Evolutionary conservation across 2,888 invertebrate genomes (phyloP), one percentile per base, ranked within the genome.

Genomic region (Pyrochroa serraticornis): DNA sequence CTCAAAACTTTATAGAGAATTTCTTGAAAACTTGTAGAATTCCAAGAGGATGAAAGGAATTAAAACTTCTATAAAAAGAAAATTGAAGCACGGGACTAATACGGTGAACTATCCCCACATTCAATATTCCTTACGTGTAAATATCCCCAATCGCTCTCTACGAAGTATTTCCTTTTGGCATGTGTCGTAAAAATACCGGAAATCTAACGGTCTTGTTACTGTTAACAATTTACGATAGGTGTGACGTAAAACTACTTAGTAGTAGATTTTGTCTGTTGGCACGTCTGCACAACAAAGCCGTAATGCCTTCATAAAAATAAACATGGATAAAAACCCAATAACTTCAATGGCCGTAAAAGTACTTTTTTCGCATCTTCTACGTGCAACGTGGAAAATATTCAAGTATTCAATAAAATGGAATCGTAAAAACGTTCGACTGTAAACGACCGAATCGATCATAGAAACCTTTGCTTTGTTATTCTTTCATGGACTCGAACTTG

Each of bases 331-430:
- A 35, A 14, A 45, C 35, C 44, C 57, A 51, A 57, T 57, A 57
- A 57, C 35, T 51, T 44, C 30, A 5, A 31, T 31, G 34, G 34
- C 35, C 14, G 41, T 57, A 57, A 57, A 57, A 37, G 52, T 47
- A 36, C 48, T 39, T 39, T 31, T 30, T 22, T 14, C 22, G 30
- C 10, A 33, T 41, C 14, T 33, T n/a, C 13, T 45, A 39, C 44
- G 44, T 47, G 47, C 41, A 41, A 52, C 54, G 51, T 34, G 39
- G 39, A 42, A 46, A 62, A 51, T 52, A 52, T 58, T 52, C 52
- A 52, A 58, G 58, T 57, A 57, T 58, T 63, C 58, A 58, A 63
- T 58, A 60, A 60, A 63, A 58, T 32, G 14, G 52, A 50, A 54
- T 60, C 60, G 60, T 58, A 60, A 60, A 58, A 60, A 54, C 49